Conservation (phyloP, 2,888 invertebrate species). For the Amorpha juglandis region DNA sequence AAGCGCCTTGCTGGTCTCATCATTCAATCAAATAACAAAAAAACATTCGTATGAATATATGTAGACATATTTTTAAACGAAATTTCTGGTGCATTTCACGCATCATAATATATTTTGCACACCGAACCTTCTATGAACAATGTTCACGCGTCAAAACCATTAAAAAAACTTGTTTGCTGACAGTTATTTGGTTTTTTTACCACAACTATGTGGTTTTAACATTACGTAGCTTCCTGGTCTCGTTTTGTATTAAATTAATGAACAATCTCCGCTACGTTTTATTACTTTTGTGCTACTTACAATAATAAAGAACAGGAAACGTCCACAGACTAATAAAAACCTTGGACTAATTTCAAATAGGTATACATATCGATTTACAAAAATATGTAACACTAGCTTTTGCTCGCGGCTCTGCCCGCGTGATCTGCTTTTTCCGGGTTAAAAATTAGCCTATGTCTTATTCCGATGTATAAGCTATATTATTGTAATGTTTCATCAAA, state of each 20-base stretch:
- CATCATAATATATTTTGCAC: background rate
- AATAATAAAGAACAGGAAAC: background rate
- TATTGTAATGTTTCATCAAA: too few species aligned
- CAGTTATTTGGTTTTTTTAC: background rate
- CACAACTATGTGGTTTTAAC: background rate
- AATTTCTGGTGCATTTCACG: background rate
- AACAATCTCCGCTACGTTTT: background rate
- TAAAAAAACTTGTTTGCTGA: background rate
- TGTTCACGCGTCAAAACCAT: background rate
- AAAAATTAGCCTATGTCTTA: too few species aligned
- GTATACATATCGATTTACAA: background rate
- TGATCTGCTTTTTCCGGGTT: too few species aligned
- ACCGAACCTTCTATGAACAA: background rate
- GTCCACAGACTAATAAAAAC: background rate
- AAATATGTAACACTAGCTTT: too few species aligned
- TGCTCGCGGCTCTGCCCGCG: too few species aligned
- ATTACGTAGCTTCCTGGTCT: too few species aligned
- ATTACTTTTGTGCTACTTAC: background rate
- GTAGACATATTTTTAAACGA: background rate
- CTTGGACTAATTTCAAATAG: constrained; percentile 2
- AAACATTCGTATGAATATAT: too few species aligned
- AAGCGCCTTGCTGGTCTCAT: too few species aligned
- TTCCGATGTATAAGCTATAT: too few species aligned
- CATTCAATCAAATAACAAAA: too few species aligned
- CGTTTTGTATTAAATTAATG: background rate